phyloP scores from a whole-genome alignment of 2,888 invertebrate species.

The Agriopis marginaria region DNA sequence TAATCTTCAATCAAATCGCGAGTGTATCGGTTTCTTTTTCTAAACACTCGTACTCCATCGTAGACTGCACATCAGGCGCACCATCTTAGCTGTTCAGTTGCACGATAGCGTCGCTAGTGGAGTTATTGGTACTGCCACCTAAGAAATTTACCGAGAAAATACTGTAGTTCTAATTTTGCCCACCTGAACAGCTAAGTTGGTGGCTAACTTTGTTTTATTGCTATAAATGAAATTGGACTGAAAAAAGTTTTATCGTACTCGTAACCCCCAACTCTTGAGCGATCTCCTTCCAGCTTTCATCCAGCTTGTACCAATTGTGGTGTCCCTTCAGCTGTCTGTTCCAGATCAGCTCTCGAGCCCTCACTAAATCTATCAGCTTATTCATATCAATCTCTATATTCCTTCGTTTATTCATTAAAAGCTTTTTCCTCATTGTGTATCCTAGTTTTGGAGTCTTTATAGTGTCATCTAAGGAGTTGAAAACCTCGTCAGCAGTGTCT shows the following conservation, averaged over 20 bases:
- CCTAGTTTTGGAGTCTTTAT: slow-evolving; percentile 79
- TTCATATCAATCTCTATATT: slow-evolving; percentile 79
- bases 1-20: no score
- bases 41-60: no score
- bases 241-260: slow-evolving; percentile 61
- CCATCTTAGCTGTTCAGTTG: no score
- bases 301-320: slow-evolving; percentile 81
- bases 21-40: no score
- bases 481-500: slow-evolving; percentile 74
- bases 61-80: no score
- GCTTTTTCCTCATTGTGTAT: slow-evolving; percentile 77
- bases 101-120: no score
- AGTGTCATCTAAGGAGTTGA: slow-evolving; percentile 72
- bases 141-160: no score
- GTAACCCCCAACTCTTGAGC: slow-evolving; percentile 77
- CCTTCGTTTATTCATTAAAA: slow-evolving; percentile 76
- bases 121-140: no score
- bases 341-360: slow-evolving; percentile 76
- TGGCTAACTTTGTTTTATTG: no score
- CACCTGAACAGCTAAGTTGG: no score
- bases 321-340: slow-evolving; percentile 79
- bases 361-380: slow-evolving; percentile 75
- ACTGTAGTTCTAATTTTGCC: no score
- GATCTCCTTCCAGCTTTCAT: slow-evolving; percentile 81
- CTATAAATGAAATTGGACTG: no score